These are phyloP conservation scores for Rhabdomys dilectus DNA, from an alignment of 2,113 vertebrate species.

Conservation along the genomic window DNA sequence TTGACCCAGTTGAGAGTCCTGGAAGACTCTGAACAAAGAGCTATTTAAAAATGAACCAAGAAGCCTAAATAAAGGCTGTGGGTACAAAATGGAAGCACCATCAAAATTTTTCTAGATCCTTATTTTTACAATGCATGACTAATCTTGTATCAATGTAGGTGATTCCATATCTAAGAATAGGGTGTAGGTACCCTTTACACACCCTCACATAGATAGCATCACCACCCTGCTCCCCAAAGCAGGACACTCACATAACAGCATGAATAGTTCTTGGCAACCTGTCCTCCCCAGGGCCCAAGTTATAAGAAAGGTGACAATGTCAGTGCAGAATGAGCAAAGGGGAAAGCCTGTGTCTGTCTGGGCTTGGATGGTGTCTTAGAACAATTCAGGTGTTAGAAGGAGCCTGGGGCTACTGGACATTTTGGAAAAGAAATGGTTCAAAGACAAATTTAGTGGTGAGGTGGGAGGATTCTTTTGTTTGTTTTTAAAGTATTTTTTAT, in stretches of 20 bases:
- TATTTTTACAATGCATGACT: neutral
- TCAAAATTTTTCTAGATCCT: neutral
- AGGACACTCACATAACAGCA: fast-evolving
- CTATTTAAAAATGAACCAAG: neutral
- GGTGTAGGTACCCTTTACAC: neutral
- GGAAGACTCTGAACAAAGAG: neutral
- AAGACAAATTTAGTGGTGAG: neutral
- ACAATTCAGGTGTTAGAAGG: neutral
- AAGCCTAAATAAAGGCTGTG: neutral
- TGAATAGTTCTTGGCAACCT: neutral
- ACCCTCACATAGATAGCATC: neutral
- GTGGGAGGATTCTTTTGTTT: too few species aligned
- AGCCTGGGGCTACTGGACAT: neutral
- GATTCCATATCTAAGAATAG: neutral
- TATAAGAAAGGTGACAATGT: neutral
- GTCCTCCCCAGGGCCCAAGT: fast-evolving
- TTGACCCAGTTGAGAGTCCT: neutral
- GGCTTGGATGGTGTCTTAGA: neutral
- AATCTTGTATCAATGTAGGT: neutral
- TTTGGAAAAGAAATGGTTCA: neutral
- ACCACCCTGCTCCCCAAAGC: neutral
- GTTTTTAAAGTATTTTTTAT: too few species aligned
- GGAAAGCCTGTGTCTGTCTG: neutral
- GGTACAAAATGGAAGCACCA: neutral
- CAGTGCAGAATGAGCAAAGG: neutral